A percentile compares a stretch with the other conserved stretches of the same genome.
These are phyloP conservation scores for Drosophila diplacantha DNA, from an alignment of 2,888 invertebrate genomes.

Conservation along the genomic window DNA sequence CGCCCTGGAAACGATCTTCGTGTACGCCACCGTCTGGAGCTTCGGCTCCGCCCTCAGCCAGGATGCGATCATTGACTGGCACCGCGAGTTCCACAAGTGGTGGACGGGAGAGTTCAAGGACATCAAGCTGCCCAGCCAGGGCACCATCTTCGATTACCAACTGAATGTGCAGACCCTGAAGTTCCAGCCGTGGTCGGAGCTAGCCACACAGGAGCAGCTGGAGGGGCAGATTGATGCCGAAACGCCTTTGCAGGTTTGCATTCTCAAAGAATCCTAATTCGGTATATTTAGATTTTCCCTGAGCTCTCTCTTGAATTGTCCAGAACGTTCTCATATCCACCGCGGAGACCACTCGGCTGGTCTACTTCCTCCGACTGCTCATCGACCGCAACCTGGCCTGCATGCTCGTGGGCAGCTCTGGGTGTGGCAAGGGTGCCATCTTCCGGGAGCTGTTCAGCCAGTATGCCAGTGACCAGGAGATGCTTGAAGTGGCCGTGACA, in stretches of 20 bases:
- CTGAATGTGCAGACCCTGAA: conserved; percentile 91
- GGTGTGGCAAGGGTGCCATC: conserved; percentile 94
- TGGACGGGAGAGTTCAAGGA: conserved; percentile 95
- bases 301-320: conserved; percentile 1
- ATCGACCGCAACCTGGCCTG: conserved; percentile 88
- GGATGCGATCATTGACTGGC: conserved; percentile 93
- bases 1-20: conserved; percentile 93
- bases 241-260: conserved; percentile 87
- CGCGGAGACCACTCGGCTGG: conserved; percentile 90
- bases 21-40: conserved; percentile 93
- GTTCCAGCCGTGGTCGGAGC: conserved; percentile 91
- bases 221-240: conserved; percentile 83
- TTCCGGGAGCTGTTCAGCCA: conserved; percentile 83
- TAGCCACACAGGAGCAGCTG: conserved; percentile 81
- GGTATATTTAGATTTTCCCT: conserved; percentile 34
- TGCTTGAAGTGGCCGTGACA: conserved; percentile 82
- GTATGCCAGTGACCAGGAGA: conserved; percentile 65
- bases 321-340: conserved; percentile 92
- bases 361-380: conserved; percentile 92
- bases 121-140: conserved; percentile 89
- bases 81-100: conserved; percentile 97
- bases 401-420: conserved; percentile 93
- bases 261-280: conserved; percentile 23
- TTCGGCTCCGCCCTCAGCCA: conserved; percentile 95
- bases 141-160: conserved; percentile 92